Conservation (phyloP, 1,140 invertebrate genomes). For the Hermatobates lingyangjiaoensis region DNA sequence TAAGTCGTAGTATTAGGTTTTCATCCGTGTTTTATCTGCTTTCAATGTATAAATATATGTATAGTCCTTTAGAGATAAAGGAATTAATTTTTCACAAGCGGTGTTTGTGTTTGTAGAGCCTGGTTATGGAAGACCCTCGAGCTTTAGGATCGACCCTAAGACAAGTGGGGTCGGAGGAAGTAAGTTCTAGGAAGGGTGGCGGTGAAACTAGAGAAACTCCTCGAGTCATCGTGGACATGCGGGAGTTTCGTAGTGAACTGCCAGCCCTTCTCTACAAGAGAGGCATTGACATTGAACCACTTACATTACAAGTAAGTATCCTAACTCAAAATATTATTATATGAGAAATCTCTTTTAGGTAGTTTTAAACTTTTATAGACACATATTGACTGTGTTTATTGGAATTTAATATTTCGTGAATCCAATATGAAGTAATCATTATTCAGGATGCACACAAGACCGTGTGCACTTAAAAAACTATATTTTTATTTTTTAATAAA, state of each 20-base stretch:
- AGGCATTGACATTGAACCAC: constrained; percentile 82
- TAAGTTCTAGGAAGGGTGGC: constrained; percentile 39
- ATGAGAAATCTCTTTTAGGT: no score
- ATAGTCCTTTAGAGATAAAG: not conserved
- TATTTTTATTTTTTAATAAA: no score
- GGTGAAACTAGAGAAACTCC: constrained; percentile 24
- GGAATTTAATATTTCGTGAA: no score
- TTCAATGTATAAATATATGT: no score
- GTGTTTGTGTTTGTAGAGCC: constrained; percentile 38
- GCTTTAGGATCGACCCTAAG: not conserved
- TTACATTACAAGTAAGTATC: constrained; percentile 55
- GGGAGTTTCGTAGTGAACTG: constrained; percentile 93
- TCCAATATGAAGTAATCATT: no score
- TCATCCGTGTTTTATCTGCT: no score
- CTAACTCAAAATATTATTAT: no score
- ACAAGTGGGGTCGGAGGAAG: not conserved
- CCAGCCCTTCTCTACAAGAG: constrained; percentile 83
- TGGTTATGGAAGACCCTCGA: constrained; percentile 61
- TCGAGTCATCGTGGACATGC: constrained; percentile 85
- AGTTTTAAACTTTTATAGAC: no score
- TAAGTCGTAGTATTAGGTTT: no score
- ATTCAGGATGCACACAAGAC: no score
- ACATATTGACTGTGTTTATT: no score
- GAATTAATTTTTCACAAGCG: not conserved
- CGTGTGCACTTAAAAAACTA: no score